A percentile compares a stretch with the other conserved stretches of the same genome.
Evolutionary conservation across 2,797 vertebrate species (phyloP).

Genomic region (Prunella strophiata): DNA sequence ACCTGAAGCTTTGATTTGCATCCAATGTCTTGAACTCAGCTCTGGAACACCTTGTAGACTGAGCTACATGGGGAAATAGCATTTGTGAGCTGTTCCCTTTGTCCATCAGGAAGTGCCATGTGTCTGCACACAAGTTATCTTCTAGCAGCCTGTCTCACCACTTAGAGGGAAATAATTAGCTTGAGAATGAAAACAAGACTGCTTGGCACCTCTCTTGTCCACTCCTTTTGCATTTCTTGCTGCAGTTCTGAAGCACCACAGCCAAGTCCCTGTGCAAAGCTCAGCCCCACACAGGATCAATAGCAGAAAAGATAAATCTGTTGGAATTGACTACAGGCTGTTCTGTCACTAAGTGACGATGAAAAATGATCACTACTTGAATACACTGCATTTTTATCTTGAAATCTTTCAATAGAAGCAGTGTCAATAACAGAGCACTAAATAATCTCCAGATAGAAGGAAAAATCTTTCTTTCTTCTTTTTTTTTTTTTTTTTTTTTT

Average conservation of each 20-base stretch:
- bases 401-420: constrained; percentile 78
- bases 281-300: constrained; percentile 64
- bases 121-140: background rate
- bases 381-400: constrained; percentile 77
- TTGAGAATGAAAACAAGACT: background rate
- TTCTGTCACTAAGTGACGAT: constrained; percentile 77
- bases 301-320: constrained; percentile 79
- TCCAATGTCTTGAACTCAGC: background rate
- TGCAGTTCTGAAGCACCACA: background rate
- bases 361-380: constrained; percentile 76
- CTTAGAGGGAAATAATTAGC: background rate
- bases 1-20: background rate
- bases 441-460: constrained; percentile 75
- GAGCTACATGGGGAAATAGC: background rate
- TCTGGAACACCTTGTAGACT: background rate
- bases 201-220: background rate
- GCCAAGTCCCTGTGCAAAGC: constrained; percentile 47
- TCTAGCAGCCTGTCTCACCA: background rate
- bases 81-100: background rate
- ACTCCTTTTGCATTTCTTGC: background rate
- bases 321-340: constrained; percentile 71
- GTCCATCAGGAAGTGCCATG: background rate
- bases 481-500: background rate
- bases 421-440: constrained; percentile 78
- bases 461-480: constrained; percentile 43